These are phyloP conservation scores for Anomalospiza imberbis DNA, from an alignment of 2,797 vertebrate genomes.

Conservation along the genomic window DNA sequence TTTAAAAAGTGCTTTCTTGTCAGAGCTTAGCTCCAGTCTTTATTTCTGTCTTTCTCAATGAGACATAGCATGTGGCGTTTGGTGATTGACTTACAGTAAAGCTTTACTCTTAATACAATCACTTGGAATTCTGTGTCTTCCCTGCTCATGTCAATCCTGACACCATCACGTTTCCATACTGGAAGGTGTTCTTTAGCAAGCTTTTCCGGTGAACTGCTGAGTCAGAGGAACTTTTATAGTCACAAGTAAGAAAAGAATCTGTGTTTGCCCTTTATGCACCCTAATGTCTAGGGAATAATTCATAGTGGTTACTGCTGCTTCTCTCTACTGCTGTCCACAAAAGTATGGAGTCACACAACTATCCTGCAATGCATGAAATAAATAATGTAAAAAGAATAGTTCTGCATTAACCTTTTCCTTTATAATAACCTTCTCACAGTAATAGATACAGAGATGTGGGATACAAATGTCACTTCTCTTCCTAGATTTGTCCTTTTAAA, in stretches of 20 bases:
- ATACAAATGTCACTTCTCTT: neutral
- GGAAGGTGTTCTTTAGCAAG: neutral
- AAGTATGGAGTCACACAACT: neutral
- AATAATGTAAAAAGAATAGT: neutral
- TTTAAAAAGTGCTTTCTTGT: neutral
- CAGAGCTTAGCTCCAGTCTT: neutral
- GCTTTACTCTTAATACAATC: neutral
- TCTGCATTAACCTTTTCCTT: neutral
- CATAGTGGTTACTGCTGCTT: neutral
- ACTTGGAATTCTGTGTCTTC: neutral
- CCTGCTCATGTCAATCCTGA: neutral
- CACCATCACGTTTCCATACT: neutral
- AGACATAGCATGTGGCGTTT: neutral
- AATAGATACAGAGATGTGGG: neutral
- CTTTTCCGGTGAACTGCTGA: neutral
- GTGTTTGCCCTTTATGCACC: neutral
- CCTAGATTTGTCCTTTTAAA: neutral
- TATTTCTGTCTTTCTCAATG: neutral
- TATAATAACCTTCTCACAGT: neutral
- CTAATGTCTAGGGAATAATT: neutral
- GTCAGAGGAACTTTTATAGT: neutral
- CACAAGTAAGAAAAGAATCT: neutral
- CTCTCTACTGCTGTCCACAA: neutral
- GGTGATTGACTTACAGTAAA: neutral
- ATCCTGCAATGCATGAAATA: neutral